Evolutionary conservation across 2,797 vertebrate species (phyloP), one percentile per base, ranked within the genome.

Genomic region (Channa striata): DNA sequence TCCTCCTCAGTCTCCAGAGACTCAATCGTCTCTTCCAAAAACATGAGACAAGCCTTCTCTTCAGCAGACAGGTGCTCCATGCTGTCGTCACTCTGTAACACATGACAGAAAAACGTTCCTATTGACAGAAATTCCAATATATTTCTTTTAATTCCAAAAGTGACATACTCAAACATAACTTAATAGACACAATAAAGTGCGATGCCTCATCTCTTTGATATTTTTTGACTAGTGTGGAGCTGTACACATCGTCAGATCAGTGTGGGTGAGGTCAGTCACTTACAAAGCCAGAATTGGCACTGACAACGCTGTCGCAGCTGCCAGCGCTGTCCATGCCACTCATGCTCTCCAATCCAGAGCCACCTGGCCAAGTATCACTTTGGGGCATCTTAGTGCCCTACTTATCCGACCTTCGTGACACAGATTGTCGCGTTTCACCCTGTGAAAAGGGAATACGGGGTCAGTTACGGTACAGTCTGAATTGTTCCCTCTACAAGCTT

Each of bases 21-120:
- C 79, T 97, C 95, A 3, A 99, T 96, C 1, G 97, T 98, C 83
- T 97, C 96, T 81, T 99, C 97, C 74, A 99, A 83, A 91, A 97
- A 99, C 89, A 96, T 94, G 80, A 99, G 84, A 33, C 97, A 98
- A 68, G 96, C 97, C 39, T 95, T 96, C 84, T 98, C 98, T 58
- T 98, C 98, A 19, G 95, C 94, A 0, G 98, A 97, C 50, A 99
- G 89, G 78, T 97, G 89, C 76, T 97, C 96, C 37, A 96, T 92
- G 78, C 93, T 96, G 59, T 93, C 93, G 81, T 97, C 95, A n/a
- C 94, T 96, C 97, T 99, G 92, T 6, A 77, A 84, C 2, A 62
- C 6, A 77, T 8, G 44, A 33, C 63, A 47, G n/a, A n/a, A 50
- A 1, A n/a, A n/a, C n/a, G n/a, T n/a, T n/a, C n/a, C n/a, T n/a